These are phyloP conservation scores for Acrocera orbiculus DNA, from an alignment of 2,888 invertebrate genomes.

Conservation along the genomic window DNA sequence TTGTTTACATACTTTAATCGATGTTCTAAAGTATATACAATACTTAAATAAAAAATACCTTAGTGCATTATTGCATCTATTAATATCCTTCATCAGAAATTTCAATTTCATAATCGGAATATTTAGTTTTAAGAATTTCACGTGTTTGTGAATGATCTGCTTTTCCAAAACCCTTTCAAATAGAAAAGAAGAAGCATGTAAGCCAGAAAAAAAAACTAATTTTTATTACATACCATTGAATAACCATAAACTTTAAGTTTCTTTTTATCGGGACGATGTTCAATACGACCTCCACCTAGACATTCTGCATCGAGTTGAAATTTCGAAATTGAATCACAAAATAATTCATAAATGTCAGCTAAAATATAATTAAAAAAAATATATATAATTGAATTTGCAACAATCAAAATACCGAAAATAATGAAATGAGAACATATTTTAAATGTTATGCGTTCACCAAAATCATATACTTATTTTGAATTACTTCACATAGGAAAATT, in stretches of 20 bases:
- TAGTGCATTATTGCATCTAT: too few species aligned
- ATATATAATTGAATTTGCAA: too few species aligned
- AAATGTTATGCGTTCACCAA: too few species aligned
- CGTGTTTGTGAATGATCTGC: slow-evolving; percentile 74
- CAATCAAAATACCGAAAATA: too few species aligned
- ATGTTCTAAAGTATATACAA: too few species aligned
- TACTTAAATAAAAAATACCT: too few species aligned
- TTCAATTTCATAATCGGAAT: slow-evolving; percentile 56
- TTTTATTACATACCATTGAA: slow-evolving; percentile 63
- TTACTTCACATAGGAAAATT: too few species aligned
- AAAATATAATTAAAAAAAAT: slow-evolving; percentile 17
- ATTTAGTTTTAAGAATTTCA: slow-evolving; percentile 53
- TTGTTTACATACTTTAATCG: too few species aligned
- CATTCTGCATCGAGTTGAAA: slow-evolving; percentile 55
- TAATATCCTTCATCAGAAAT: slow-evolving; percentile 45
- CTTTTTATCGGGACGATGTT: slow-evolving; percentile 59
- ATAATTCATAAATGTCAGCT: slow-evolving; percentile 68
- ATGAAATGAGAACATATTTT: not conserved
- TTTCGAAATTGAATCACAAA: slow-evolving; percentile 22
- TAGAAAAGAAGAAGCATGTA: not conserved
- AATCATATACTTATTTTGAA: too few species aligned
- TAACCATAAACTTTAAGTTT: slow-evolving; percentile 82
- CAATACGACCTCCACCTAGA: slow-evolving; percentile 83
- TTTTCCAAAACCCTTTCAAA: slow-evolving; percentile 62
- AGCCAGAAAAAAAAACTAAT: too few species aligned